Evolutionary conservation across 2,888 invertebrate genomes (phyloP).

Genomic region (Leptopilina myrica): DNA sequence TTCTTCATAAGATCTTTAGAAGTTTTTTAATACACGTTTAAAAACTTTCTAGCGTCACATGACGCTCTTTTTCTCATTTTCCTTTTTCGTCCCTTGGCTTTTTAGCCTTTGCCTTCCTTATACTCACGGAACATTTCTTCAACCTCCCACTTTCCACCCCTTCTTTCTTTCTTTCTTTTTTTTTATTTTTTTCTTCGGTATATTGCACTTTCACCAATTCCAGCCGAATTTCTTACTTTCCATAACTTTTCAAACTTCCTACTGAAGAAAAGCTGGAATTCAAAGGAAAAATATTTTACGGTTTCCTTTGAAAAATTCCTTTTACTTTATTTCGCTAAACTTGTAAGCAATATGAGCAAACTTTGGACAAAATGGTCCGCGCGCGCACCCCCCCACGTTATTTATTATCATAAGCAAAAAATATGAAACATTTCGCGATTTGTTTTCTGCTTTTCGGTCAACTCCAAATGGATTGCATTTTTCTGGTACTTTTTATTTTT

Average conservation of each 20-base stretch:
- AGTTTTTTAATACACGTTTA: conserved; percentile 34
- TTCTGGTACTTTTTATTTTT: too few relatives aligned
- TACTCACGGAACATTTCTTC: conserved; percentile 7
- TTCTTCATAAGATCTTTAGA: conserved; percentile 21
- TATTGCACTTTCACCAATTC: conserved; percentile 38
- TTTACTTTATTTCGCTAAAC: conserved; percentile 15
- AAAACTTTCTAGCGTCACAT: conserved; percentile 29
- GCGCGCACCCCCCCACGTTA: background rate
- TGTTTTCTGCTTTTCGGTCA: too few relatives aligned
- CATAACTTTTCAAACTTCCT: conserved; percentile 30
- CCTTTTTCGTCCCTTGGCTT: conserved; percentile 11
- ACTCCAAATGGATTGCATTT: too few relatives aligned
- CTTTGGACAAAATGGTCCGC: conserved; percentile 1
- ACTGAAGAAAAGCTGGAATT: conserved; percentile 30
- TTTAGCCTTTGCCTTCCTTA: conserved; percentile 22
- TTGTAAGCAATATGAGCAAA: conserved; percentile 16
- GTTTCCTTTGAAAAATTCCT: conserved; percentile 36
- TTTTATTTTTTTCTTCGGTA: conserved; percentile 11
- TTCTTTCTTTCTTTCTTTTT: background rate
- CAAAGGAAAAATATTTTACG: conserved; percentile 33
- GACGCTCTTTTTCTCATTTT: conserved; percentile 34
- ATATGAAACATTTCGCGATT: background rate
- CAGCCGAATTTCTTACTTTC: conserved; percentile 38
- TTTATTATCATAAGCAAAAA: conserved; percentile 7
- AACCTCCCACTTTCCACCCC: background rate